Evolutionary conservation across 2,113 vertebrate species (phyloP), one percentile per base, ranked within the genome.

Genomic region (Oncorhynchus kisutch): DNA sequence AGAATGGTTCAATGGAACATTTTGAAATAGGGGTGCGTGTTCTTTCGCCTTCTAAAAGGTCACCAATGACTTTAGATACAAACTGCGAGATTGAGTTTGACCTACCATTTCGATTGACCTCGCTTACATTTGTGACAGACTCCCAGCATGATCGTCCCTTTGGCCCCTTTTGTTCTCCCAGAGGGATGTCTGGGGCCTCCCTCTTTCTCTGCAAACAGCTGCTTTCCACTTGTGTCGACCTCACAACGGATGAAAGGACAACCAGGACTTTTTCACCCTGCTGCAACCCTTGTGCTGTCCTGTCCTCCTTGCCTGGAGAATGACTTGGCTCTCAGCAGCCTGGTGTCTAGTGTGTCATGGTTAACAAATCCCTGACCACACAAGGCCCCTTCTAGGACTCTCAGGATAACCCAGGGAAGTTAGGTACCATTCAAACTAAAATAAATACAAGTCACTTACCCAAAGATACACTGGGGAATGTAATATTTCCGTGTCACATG

Each of bases 201-300:
- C 14, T 5, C 9, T 22, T 66, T 69, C 31, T 54, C 51, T 16
- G 51, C 49, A n/a, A 65, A 66, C 78, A 84, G 82, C 78, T 84
- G 78, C 71, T 72, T 81, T 24, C 64, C 65, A 54, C 51, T 31
- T n/a, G 67, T 70, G 71, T 70, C 66, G 51, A 70, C 48, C 65
- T 71, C 27, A 75, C 74, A 72, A 72, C 74, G 48, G 8, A 22
- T 54, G 51, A 67, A 24, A n/a, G 13, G n/a, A n/a, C 29, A 51
- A 13, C 27, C 59, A 59, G 31, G n/a, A n/a, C 70, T 11, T 59
- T 7, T 65, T 81, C 51, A 71, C 57, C 76, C 72, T 14, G 51
- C 68, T 20, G 51, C 0, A 59, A 25, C 12, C 45, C 20, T 27
- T 24, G 22, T 27, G 24, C 39, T 68, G 9, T 13, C 49, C 39